phyloP scores from a whole-genome alignment of 2,113 vertebrate genomes.

The Phyllostomus discolor region DNA sequence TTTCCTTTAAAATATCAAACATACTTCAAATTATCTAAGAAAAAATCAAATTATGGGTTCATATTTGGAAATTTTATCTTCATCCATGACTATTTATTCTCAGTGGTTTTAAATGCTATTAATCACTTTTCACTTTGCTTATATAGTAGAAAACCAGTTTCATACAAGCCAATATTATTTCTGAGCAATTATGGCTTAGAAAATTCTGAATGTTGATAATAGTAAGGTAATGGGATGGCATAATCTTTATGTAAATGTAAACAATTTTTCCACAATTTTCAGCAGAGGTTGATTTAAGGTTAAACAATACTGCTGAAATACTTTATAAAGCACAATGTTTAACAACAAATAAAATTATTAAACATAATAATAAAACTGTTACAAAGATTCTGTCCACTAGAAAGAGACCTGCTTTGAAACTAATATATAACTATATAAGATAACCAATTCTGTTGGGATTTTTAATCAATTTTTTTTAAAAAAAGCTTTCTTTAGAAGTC shows the following conservation, averaged over 20 bases:
- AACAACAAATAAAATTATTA: neutral
- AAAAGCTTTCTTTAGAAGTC: neutral
- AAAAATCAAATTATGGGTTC: neutral
- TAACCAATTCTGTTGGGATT: neutral
- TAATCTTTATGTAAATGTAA: neutral
- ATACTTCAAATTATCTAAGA: neutral
- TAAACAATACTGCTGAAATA: neutral
- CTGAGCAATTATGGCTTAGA: neutral
- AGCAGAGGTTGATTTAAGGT: neutral
- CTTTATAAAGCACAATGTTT: neutral
- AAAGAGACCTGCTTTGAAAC: neutral
- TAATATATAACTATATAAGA: neutral
- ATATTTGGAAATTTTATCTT: constrained; percentile 6
- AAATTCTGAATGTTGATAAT: neutral
- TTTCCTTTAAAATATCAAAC: constrained; percentile 17
- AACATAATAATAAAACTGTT: neutral
- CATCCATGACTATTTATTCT: neutral
- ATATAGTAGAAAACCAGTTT: neutral
- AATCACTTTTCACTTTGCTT: neutral
- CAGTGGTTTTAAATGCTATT: neutral
- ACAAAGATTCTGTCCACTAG: neutral
- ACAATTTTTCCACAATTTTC: neutral
- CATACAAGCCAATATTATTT: neutral
- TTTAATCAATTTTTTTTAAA: neutral
- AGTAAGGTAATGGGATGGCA: neutral